phyloP scores from a whole-genome alignment of 2,888 invertebrate genomes.

The Pterostichus niger region DNA sequence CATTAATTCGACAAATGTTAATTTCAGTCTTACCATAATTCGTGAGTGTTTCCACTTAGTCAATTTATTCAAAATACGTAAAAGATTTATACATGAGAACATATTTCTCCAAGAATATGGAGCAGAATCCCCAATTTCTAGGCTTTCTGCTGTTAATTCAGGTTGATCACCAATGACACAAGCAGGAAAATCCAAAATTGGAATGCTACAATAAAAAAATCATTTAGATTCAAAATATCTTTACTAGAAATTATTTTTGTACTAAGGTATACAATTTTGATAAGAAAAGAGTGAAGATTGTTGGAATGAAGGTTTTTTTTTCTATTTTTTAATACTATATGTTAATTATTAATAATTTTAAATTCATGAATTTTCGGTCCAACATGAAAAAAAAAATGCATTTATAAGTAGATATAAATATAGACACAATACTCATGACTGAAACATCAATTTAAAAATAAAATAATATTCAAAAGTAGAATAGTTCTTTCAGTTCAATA shows the following conservation, averaged over 20 bases:
- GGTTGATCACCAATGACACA: slow-evolving; percentile 97
- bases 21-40: slow-evolving; percentile 84
- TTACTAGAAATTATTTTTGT: neutral
- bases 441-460: neutral
- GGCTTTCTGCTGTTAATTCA: slow-evolving; percentile 93
- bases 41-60: slow-evolving; percentile 99
- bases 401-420: neutral
- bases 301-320: too few relatives aligned
- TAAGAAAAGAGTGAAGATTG: too few relatives aligned
- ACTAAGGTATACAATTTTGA: too few relatives aligned
- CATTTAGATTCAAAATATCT: neutral
- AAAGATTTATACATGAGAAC: slow-evolving; percentile 97
- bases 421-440: neutral
- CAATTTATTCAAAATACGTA: slow-evolving; percentile 97
- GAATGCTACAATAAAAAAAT: slow-evolving; percentile 81
- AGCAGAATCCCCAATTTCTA: slow-evolving; percentile 91
- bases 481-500: too few relatives aligned
- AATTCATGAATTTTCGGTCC: too few relatives aligned
- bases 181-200: slow-evolving; percentile 95
- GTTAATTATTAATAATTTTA: too few relatives aligned
- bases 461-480: neutral
- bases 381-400: neutral
- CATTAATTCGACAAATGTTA: too few relatives aligned
- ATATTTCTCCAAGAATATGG: slow-evolving; percentile 98
- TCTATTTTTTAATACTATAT: too few relatives aligned